Evolutionary conservation across 2,113 vertebrate genomes (phyloP).

Genomic region (Speoplatyrhinus poulsoni): DNA sequence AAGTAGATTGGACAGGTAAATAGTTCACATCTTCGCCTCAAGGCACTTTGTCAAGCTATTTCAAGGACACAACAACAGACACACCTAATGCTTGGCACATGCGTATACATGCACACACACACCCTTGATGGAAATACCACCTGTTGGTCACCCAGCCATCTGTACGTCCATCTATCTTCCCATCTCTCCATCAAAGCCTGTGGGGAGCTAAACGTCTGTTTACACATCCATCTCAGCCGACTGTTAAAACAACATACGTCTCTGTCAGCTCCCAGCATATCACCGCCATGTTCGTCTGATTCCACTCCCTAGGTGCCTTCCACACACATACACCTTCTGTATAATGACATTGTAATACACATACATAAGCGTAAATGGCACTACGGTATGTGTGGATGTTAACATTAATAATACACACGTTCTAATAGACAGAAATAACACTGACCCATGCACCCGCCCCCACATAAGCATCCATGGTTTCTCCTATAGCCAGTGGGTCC

Average conservation of each 20-base stretch:
- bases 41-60: too few relatives aligned
- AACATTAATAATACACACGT: neutral
- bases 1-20: too few relatives aligned
- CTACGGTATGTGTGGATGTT: too few relatives aligned
- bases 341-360: too few relatives aligned
- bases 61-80: neutral
- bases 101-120: neutral
- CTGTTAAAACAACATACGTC: conserved; percentile 39
- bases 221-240: conserved; percentile 41
- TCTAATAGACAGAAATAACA: neutral
- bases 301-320: neutral
- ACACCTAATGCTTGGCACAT: neutral
- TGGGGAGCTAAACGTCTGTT: conserved; percentile 48
- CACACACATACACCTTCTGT: neutral
- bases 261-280: conserved; percentile 31
- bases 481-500: neutral
- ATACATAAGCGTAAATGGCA: too few relatives aligned
- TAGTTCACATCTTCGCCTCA: too few relatives aligned
- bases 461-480: neutral
- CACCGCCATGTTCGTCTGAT: conserved; percentile 26
- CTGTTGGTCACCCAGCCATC: conserved; percentile 1
- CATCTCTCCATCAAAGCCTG: conserved; percentile 12
- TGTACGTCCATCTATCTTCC: neutral
- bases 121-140: neutral
- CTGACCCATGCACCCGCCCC: neutral